A percentile compares a stretch with the other conserved stretches of the same genome.
Conservation (phyloP, 2,797 vertebrate genomes). For the Sebastes iracundus region DNA sequence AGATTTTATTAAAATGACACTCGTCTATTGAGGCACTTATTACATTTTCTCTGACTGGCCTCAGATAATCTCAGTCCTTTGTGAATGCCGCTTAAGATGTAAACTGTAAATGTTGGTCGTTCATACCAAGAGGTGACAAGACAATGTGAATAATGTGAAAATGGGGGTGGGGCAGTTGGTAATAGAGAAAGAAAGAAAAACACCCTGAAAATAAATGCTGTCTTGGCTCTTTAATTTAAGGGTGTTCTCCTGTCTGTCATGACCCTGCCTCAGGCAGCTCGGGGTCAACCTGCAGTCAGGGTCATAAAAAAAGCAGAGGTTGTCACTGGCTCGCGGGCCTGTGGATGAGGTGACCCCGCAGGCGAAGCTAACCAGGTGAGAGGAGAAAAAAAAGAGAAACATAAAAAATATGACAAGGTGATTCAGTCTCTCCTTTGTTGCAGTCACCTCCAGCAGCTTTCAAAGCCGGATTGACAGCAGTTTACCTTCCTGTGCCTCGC, state of each 20-base stretch:
- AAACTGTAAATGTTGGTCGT: not conserved
- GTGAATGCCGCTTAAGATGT: not conserved
- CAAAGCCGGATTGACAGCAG: constrained; percentile 51
- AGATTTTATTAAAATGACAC: constrained; percentile 4
- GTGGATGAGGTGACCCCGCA: constrained; percentile 14
- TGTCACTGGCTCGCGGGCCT: constrained; percentile 15
- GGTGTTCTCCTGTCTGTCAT: constrained; percentile 1
- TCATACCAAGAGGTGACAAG: not conserved
- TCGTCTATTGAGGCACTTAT: not conserved
- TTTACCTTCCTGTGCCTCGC: constrained; percentile 49
- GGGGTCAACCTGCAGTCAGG: constrained; percentile 59
- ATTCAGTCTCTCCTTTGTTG: constrained; percentile 35
- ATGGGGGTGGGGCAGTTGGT: not conserved
- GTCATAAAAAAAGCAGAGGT: constrained; percentile 44
- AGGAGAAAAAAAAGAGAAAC: not conserved
- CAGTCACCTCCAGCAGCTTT: constrained; percentile 35
- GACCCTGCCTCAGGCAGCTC: constrained; percentile 50
- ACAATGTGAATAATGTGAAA: not conserved
- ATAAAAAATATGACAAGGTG: constrained; percentile 28
- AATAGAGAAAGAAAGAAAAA: constrained; percentile 21
- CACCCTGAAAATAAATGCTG: constrained; percentile 39
- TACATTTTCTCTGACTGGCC: not conserved
- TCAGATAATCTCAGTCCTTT: not conserved
- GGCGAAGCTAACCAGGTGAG: constrained; percentile 37
- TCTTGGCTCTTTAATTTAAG: constrained; percentile 54